phyloP scores from a whole-genome alignment of 2,888 invertebrate species.

The Sacculina carcini region DNA sequence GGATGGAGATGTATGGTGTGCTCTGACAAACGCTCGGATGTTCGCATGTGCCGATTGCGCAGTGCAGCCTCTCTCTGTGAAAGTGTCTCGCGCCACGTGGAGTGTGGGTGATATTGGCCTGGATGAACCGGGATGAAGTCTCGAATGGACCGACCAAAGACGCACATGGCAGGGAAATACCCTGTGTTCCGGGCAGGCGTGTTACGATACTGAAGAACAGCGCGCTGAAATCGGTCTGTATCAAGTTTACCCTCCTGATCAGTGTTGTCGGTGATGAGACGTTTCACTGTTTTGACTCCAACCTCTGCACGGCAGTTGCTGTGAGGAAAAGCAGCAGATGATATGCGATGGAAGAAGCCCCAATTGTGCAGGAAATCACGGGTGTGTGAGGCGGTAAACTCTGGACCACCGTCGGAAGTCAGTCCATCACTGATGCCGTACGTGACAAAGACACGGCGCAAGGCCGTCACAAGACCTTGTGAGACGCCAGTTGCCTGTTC shows the following conservation, averaged over 20 bases:
- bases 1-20: not conserved
- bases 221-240: not conserved
- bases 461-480: slow-evolving; percentile 2
- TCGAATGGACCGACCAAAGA: slow-evolving; percentile 7
- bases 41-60: not conserved
- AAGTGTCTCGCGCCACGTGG: not conserved
- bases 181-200: slow-evolving; percentile 7
- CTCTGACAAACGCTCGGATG: not conserved
- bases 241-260: not conserved
- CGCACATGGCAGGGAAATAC: slow-evolving; percentile 4
- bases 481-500: not conserved
- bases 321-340: not conserved
- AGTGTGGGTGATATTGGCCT: slow-evolving; percentile 3
- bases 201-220: slow-evolving; percentile 7
- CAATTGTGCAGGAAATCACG: not conserved
- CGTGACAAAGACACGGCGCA: slow-evolving; percentile 2
- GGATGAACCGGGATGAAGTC: slow-evolving; percentile 7
- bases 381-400: not conserved
- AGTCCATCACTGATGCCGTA: slow-evolving; percentile 6
- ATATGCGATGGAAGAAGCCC: not conserved
- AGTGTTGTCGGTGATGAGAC: not conserved
- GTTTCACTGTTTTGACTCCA: not conserved
- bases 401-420: slow-evolving; percentile 6
- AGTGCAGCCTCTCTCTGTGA: slow-evolving; percentile 2
- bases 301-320: not conserved